phyloP scores from a whole-genome alignment of 2,888 invertebrate species.

The Tanytarsus gracilentus region DNA sequence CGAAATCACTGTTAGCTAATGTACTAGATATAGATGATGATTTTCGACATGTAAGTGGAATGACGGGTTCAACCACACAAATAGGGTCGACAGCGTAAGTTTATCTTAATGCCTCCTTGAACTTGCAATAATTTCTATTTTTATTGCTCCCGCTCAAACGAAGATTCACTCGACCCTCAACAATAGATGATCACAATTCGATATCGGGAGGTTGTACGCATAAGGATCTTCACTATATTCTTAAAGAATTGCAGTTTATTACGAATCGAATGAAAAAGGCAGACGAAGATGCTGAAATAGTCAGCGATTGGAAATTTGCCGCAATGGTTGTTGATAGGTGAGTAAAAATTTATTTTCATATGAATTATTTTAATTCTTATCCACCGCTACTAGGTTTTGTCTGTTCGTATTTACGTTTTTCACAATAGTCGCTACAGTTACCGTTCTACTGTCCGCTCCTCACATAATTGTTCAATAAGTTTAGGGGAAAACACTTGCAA shows the following conservation, averaged over 20 bases:
- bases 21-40: conserved; percentile 94
- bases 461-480: conserved; percentile 88
- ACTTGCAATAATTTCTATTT: no score
- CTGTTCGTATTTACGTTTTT: conserved; percentile 91
- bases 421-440: conserved; percentile 86
- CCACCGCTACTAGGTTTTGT: conserved; percentile 61
- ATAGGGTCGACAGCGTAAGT: conserved; percentile 56
- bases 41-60: conserved; percentile 67
- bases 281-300: conserved; percentile 85
- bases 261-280: conserved; percentile 89
- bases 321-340: conserved; percentile 95
- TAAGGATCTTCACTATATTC: conserved; percentile 80
- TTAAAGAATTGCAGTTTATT: conserved; percentile 89
- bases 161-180: conserved; percentile 65
- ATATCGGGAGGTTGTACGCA: conserved; percentile 59
- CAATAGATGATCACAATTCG: conserved; percentile 62
- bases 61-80: conserved; percentile 48
- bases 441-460: conserved; percentile 83
- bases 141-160: conserved; percentile 33
- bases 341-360: background rate
- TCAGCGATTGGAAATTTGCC: conserved; percentile 96
- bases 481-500: background rate
- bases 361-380: conserved; percentile 15
- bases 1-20: conserved; percentile 87
- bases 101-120: no score